Percentiles rank a stretch among this genome's conserved stretches.
Evolutionary conservation across 37 sponge, comb jelly and placozoan genomes (phyloP).

Genomic region (Dysidea cf. avara): DNA sequence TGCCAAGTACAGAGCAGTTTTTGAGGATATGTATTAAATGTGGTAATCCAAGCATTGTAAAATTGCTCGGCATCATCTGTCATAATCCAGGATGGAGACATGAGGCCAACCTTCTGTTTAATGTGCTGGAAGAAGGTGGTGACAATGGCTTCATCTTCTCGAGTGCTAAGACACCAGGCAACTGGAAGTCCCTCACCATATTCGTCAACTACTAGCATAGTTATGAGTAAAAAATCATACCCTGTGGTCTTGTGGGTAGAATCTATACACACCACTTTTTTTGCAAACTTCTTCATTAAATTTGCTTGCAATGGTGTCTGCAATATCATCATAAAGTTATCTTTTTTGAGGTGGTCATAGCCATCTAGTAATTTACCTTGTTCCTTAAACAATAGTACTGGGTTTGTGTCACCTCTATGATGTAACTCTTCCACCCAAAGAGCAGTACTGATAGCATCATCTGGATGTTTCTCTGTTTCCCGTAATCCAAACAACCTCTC

Average conservation of each 20-base stretch:
- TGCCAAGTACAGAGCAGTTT: slow-evolving; percentile 59
- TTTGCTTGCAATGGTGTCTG: slow-evolving; percentile 11
- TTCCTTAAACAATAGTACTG: background rate
- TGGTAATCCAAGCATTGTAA: slow-evolving; percentile 48
- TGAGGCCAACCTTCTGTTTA: slow-evolving; percentile 15
- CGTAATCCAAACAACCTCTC: background rate
- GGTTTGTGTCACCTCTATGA: background rate
- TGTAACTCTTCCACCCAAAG: background rate
- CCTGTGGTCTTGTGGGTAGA: slow-evolving; percentile 34
- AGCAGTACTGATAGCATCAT: slow-evolving; percentile 1
- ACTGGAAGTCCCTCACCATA: slow-evolving; percentile 66
- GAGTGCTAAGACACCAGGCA: slow-evolving; percentile 33
- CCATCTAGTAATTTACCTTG: slow-evolving; percentile 1
- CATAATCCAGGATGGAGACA: slow-evolving; percentile 17
- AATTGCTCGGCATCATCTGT: too few relatives aligned
- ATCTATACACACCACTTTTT: slow-evolving; percentile 36
- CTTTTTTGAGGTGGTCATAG: too few relatives aligned
- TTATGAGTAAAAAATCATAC: slow-evolving; percentile 32
- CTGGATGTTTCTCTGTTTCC: background rate
- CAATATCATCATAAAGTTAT: slow-evolving; percentile 10
- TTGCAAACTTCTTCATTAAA: slow-evolving; percentile 4
- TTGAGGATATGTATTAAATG: slow-evolving; percentile 27
- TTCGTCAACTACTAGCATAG: slow-evolving; percentile 61
- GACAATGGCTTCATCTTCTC: slow-evolving; percentile 28
- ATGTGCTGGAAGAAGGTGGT: slow-evolving; percentile 22